A percentile compares a stretch with the other conserved stretches of the same genome.
Evolutionary conservation across 2,113 vertebrate genomes (phyloP).

Genomic region (Noctilio leporinus): DNA sequence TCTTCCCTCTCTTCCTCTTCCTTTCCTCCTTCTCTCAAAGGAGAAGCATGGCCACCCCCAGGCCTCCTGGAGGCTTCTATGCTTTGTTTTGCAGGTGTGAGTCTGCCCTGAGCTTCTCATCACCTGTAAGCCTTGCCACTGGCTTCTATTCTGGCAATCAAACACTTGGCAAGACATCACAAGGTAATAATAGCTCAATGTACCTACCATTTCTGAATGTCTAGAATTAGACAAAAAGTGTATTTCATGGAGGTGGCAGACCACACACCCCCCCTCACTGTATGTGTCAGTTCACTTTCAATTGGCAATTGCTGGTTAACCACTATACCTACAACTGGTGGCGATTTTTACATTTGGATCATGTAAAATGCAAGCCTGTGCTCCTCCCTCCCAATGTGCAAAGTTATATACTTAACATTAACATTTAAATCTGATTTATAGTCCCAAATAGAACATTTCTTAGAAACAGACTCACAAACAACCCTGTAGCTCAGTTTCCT

Average conservation of each 20-base stretch:
- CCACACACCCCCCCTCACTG: background rate
- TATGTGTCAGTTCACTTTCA: background rate
- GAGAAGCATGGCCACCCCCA: fast-evolving
- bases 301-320: background rate
- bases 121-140: background rate
- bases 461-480: background rate
- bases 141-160: background rate
- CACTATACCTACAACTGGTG: no score
- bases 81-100: background rate
- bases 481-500: background rate
- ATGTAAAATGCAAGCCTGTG: fast-evolving
- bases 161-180: background rate
- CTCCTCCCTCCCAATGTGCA: background rate
- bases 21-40: background rate
- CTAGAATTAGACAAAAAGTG: background rate
- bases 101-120: background rate
- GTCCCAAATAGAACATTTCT: background rate
- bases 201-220: background rate
- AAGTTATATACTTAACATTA: background rate
- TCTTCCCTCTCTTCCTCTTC: background rate
- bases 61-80: no score
- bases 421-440: background rate
- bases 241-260: background rate
- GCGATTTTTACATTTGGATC: background rate
- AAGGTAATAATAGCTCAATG: no score